phyloP scores from a whole-genome alignment of 2,797 vertebrate genomes.

The Prunella strophiata region DNA sequence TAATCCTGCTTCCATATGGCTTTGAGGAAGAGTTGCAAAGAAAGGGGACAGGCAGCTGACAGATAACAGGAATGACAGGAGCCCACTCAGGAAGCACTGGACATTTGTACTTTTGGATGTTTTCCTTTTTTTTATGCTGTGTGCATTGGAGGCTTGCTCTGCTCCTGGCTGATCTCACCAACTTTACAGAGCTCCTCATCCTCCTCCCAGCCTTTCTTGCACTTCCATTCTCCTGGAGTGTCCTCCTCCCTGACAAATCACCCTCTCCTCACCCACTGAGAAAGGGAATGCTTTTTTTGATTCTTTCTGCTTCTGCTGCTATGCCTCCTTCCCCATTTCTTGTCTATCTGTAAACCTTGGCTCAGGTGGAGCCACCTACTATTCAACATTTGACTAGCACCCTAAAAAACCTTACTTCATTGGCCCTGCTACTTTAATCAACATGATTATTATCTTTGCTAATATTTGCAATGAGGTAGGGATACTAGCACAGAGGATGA shows the following conservation, averaged over 20 bases:
- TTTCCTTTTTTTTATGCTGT: background rate
- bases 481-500: background rate
- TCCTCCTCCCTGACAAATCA: background rate
- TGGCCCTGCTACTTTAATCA: background rate
- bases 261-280: background rate
- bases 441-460: background rate
- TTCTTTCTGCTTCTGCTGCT: background rate
- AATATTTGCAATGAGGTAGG: background rate
- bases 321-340: background rate
- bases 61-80: background rate
- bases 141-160: background rate
- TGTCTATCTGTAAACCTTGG: background rate
- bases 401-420: background rate
- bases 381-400: background rate
- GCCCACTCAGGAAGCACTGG: background rate
- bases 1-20: slow-evolving; percentile 48
- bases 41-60: background rate
- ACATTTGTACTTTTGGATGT: background rate
- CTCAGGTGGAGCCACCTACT: background rate
- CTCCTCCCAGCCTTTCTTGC: background rate
- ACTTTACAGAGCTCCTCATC: background rate
- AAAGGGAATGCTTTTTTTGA: background rate
- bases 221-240: background rate
- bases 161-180: background rate
- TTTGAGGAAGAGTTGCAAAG: background rate